phyloP scores from a whole-genome alignment of 2,113 vertebrate genomes.

The Oryzias celebensis region DNA sequence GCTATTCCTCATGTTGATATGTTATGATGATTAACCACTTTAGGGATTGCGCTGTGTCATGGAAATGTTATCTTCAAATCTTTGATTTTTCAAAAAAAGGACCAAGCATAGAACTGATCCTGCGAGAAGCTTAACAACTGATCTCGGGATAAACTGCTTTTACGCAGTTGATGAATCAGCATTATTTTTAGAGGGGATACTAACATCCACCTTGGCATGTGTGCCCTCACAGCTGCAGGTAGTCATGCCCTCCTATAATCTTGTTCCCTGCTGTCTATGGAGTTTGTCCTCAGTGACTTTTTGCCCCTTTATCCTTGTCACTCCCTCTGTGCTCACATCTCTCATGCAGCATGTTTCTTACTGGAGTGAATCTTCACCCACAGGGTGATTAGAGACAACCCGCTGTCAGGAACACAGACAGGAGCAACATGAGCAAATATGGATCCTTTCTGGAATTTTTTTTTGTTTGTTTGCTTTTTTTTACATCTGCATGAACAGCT shows the following conservation, averaged over 20 bases:
- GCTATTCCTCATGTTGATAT: not conserved
- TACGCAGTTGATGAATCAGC: slow-evolving; percentile 16
- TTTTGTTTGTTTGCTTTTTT: no score
- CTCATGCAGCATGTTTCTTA: slow-evolving; percentile 36
- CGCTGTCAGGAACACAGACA: slow-evolving; percentile 57
- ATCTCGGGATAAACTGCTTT: not conserved
- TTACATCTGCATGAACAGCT: no score
- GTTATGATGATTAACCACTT: slow-evolving; percentile 9
- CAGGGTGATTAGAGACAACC: slow-evolving; percentile 68
- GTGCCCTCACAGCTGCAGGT: slow-evolving; percentile 22
- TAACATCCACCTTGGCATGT: not conserved
- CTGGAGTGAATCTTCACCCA: slow-evolving; percentile 47
- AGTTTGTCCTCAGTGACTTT: slow-evolving; percentile 33
- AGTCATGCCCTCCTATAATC: slow-evolving; percentile 14
- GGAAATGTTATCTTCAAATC: not conserved
- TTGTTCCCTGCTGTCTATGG: slow-evolving; percentile 18
- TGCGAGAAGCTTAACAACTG: not conserved
- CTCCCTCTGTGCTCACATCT: slow-evolving; percentile 21
- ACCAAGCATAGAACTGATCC: no score
- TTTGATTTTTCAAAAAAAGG: not conserved
- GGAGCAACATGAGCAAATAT: slow-evolving; percentile 21
- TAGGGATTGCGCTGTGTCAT: not conserved
- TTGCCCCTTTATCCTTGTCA: slow-evolving; percentile 23
- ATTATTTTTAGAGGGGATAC: slow-evolving; percentile 37
- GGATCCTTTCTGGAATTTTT: no score